Conservation (phyloP, 2,888 invertebrate genomes). For the Lagria hirta region DNA sequence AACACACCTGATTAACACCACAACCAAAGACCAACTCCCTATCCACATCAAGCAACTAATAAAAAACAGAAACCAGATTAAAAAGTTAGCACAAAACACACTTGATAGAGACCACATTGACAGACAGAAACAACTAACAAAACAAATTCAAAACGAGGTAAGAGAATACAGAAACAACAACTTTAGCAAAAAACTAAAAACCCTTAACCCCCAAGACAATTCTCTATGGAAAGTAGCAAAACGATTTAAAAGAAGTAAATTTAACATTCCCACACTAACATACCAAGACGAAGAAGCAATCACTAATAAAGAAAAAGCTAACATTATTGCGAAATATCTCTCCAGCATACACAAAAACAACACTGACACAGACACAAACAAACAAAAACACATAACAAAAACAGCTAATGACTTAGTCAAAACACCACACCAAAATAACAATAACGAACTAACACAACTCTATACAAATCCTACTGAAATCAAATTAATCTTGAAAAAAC, state of each 20-base stretch:
- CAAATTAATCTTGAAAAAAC: conserved; percentile 8
- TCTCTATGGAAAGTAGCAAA: conserved; percentile 25
- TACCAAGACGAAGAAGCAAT: background rate
- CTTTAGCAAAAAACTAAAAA: conserved; percentile 8
- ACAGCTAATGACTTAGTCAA: background rate
- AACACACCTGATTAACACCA: background rate
- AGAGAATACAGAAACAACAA: conserved; percentile 12
- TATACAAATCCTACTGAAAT: conserved; percentile 7
- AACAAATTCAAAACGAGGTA: conserved; percentile 1
- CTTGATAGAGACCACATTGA: no score
- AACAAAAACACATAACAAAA: conserved; percentile 12
- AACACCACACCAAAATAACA: conserved; percentile 4
- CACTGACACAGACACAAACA: conserved; percentile 1
- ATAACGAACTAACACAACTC: conserved; percentile 1
- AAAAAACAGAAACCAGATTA: conserved; percentile 15
- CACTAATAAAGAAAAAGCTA: conserved; percentile 5
- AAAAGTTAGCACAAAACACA: conserved; percentile 15
- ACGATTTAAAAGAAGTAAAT: conserved; percentile 3
- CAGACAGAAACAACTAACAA: background rate
- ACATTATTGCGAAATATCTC: background rate
- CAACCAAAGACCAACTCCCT: background rate
- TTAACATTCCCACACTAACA: background rate
- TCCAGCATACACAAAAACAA: background rate
- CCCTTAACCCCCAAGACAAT: conserved; percentile 18
- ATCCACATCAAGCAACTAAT: conserved; percentile 12